phyloP scores from a whole-genome alignment of 2,113 vertebrate genomes.

The Atrichornis clamosus region DNA sequence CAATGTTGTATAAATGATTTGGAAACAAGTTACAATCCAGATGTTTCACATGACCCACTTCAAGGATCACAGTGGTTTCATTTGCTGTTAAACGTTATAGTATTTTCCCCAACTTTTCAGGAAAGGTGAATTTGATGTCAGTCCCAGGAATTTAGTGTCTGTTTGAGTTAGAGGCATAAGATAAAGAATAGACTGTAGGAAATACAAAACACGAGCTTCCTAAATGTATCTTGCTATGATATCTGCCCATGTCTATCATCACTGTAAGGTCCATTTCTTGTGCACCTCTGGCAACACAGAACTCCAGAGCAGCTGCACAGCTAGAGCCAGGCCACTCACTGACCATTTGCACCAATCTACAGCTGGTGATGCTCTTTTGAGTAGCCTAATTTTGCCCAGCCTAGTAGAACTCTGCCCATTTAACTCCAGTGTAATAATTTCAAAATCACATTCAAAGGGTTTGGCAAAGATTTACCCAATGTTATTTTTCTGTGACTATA shows the following conservation, averaged over 20 bases:
- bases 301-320: neutral
- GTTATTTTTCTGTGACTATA: neutral
- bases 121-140: neutral
- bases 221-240: neutral
- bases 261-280: neutral
- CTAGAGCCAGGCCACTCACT: neutral
- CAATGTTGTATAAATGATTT: neutral
- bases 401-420: neutral
- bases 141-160: neutral
- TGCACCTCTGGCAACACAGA: neutral
- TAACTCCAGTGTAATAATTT: neutral
- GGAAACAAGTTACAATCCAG: neutral
- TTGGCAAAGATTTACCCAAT: neutral
- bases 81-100: neutral
- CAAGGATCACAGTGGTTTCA: neutral
- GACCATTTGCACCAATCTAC: too few relatives aligned
- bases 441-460: neutral
- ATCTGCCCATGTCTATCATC: rapidly evolving
- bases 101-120: neutral
- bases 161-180: neutral
- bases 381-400: neutral
- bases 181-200: neutral
- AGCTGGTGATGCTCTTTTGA: neutral
- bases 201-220: neutral
- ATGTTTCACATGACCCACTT: neutral